These are phyloP conservation scores for Xanthia togata DNA, from an alignment of 2,888 invertebrate species.

Conservation along the genomic window DNA sequence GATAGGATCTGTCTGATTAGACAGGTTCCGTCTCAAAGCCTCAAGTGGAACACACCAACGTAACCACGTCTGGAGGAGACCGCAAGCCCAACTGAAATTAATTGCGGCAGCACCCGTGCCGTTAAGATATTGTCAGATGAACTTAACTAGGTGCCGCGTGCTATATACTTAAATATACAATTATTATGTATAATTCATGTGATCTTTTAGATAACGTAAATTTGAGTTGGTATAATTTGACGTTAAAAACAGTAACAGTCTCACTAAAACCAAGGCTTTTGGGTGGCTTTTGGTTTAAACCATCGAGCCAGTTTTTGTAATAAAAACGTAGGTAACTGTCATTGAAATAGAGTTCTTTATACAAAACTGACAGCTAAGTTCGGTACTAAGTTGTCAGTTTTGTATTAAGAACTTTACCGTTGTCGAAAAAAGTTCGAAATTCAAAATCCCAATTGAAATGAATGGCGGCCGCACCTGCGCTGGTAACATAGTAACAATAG, in stretches of 20 bases:
- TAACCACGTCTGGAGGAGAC: constrained; percentile 82
- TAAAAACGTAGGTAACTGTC: no score
- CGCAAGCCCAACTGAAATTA: constrained; percentile 86
- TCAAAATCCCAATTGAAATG: background rate
- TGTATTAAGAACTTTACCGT: background rate
- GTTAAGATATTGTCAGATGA: constrained; percentile 83
- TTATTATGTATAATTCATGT: background rate
- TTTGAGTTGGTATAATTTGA: background rate
- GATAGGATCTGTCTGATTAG: no score
- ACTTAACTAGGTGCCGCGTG: constrained; percentile 76
- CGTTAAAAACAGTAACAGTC: background rate
- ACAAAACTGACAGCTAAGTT: background rate
- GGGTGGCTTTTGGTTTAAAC: background rate
- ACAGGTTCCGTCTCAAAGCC: constrained; percentile 8
- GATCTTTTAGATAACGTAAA: background rate
- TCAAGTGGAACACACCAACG: constrained; percentile 71
- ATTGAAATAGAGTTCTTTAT: background rate
- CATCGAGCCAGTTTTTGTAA: background rate
- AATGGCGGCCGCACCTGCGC: no score
- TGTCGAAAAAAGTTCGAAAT: background rate
- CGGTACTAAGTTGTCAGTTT: background rate
- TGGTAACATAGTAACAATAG: no score
- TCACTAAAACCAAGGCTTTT: background rate
- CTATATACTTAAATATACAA: constrained; percentile 22
- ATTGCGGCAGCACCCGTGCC: constrained; percentile 81